Evolutionary conservation across 2,113 vertebrate genomes (phyloP), one percentile per base, ranked within the genome.

Genomic region (Tretioscincus oriximinensis): DNA sequence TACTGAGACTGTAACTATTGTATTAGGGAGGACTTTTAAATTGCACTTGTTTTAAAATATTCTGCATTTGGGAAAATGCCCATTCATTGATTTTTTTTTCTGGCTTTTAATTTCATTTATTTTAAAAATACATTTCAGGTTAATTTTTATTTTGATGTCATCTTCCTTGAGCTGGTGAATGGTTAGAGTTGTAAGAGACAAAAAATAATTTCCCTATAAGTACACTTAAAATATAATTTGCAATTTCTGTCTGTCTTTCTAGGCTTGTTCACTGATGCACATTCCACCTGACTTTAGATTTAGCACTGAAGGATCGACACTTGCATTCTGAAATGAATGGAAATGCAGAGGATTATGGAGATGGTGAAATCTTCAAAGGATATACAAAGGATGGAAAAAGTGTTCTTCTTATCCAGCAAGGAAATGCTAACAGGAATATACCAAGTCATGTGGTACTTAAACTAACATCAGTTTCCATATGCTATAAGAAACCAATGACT

Each of bases 221-320:
- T 18, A 12, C 18, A 16, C 14, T 18, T 2, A 68, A 49, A 58
- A 47, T 22, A 24, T 69, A 9, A 31, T 24, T 65, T 64, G n/a
- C 9, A 82, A 61, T 9, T 9, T 74, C 69, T 72, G 2, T 51
- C 74, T 85, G 74, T 78, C 83, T 78, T 94, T 93, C 75, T 92
- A 97, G 96, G 92, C 96, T 75, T 95, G 96, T 78, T 96, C 96
- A 16, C 72, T 96, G 81, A 88, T 97, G 76, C 95, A 93, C 21
- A 80, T 96, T 70, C 95, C 92, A 58, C 89, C 95, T 0, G 93
- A 95, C 88, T 95, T 93, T 84, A 91, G 86, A 87, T 63, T 88
- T 0, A 9, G 45, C 47, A 1, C 58, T 21, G 89, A 90, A 85
- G 88, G 78, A 74, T 82, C 94, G 26, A 90, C 91, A 73, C 88